Evolutionary conservation across 1,140 invertebrate species (phyloP).

Genomic region (Araneus ventricosus): DNA sequence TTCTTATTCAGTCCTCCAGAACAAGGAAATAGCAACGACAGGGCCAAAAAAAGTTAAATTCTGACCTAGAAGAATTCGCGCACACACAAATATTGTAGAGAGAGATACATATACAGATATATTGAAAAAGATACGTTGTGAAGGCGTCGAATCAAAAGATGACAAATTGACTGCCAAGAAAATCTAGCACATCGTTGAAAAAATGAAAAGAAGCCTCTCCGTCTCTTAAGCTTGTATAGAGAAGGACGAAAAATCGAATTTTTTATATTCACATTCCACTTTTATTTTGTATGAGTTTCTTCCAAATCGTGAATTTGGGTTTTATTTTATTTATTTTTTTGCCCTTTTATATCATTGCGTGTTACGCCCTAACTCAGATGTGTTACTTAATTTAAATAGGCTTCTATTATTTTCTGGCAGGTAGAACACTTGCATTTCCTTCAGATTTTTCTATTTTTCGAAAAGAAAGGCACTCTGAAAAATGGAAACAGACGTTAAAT

Average conservation of each 20-base stretch:
- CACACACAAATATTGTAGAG: not conserved
- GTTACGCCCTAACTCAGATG: not conserved
- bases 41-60: not conserved
- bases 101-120: slow-evolving; percentile 19
- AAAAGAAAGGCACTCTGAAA: not conserved
- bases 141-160: slow-evolving; percentile 53
- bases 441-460: not conserved
- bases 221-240: slow-evolving; percentile 14
- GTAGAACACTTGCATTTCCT: not conserved
- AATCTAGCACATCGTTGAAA: slow-evolving; percentile 48
- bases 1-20: not conserved
- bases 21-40: slow-evolving; percentile 2
- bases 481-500: not conserved
- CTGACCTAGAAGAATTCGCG: not conserved
- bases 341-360: not conserved
- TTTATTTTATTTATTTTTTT: slow-evolving; percentile 7
- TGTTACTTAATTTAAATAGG: slow-evolving; percentile 25
- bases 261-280: slow-evolving; percentile 24
- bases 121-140: not conserved
- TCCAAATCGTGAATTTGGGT: not conserved
- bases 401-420: not conserved
- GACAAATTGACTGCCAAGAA: slow-evolving; percentile 64
- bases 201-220: slow-evolving; percentile 12
- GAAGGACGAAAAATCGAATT: slow-evolving; percentile 26
- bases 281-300: slow-evolving; percentile 19